Base-by-base conservation (phyloP, 2,113 vertebrate species). In the Scophthalmus maximus region DNA sequence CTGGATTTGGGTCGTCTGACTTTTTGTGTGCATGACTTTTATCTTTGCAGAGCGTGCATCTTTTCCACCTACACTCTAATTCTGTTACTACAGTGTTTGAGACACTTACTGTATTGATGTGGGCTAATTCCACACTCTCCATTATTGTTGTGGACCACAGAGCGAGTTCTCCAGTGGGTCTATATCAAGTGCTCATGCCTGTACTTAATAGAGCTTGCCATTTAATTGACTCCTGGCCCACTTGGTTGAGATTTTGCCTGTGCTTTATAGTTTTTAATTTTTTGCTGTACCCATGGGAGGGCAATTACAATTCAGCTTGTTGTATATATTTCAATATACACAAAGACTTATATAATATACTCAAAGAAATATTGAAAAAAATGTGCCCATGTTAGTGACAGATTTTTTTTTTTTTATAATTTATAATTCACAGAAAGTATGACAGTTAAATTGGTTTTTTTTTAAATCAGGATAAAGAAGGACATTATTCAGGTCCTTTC, bases 131-230 rank as follows among this genome's bases (percentile, higher is more conserved):
- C 83, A 58, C 66, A 2, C 57, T 71, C 76, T 73, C 65, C 50
- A 76, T 86, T 80, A 71, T 79, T 77, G 57, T 62, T 76, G 67
- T 68, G 50, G 73, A 68, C 76, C 64, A 51, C 68, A 65, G 61
- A 34, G 40, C 8, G 11, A 67, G 73, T 40, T 86, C 81, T 69
- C 73, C 67, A 70, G 70, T 55, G 68, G 62, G 65, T 79, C 71
- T 84, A 65, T 81, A 74, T 81, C 73, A 77, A 72, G 81, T n/a
- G 81, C 86, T 74, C 81, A 79, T 55, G 71, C 79, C 64, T 83
- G 61, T 74, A 69, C 79, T 87, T 87, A 85, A 86, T 81, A 79
- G 79, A 86, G 83, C 86, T 79, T 86, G 81, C 64, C 76, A 73
- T 82, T 76, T 82, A 81, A 88, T 81, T 79, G 68, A 84, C 79